phyloP scores from a whole-genome alignment of 2,113 vertebrate species.

The Cavia porcellus region DNA sequence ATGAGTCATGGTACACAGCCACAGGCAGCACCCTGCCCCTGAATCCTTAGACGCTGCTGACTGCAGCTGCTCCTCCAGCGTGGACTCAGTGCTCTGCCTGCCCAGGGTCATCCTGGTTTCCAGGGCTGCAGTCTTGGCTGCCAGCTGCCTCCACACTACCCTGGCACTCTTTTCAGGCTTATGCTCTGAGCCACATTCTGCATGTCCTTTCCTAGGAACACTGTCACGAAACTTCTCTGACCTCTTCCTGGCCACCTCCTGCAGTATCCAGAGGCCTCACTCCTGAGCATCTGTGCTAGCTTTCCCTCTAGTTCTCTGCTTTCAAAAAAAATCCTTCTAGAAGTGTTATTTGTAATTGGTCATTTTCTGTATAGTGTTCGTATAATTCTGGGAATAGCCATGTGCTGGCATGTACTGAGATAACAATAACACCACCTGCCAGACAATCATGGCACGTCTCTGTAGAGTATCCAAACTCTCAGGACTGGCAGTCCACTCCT shows the following conservation, averaged over 20 bases:
- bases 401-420: neutral
- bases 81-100: neutral
- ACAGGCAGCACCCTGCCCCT: no score
- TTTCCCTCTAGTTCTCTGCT: neutral
- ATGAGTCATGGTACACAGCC: rapidly evolving
- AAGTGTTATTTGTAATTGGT: neutral
- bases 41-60: rapidly evolving
- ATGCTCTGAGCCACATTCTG: neutral
- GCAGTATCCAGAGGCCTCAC: neutral
- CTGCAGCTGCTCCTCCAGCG: rapidly evolving
- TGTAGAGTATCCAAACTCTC: neutral
- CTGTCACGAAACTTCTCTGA: neutral
- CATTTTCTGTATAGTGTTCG: neutral
- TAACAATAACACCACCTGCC: neutral
- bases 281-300: rapidly evolving
- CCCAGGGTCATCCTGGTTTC: neutral
- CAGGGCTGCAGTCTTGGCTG: neutral
- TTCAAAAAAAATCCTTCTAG: neutral
- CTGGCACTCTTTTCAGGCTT: rapidly evolving
- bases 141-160: neutral
- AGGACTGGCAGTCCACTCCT: neutral
- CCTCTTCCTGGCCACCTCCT: neutral
- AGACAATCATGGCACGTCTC: neutral
- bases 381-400: neutral
- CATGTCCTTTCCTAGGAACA: neutral